Evolutionary conservation across 2,888 invertebrate genomes (phyloP), one percentile per base, ranked within the genome.

Genomic region (Alloplasta piceator): DNA sequence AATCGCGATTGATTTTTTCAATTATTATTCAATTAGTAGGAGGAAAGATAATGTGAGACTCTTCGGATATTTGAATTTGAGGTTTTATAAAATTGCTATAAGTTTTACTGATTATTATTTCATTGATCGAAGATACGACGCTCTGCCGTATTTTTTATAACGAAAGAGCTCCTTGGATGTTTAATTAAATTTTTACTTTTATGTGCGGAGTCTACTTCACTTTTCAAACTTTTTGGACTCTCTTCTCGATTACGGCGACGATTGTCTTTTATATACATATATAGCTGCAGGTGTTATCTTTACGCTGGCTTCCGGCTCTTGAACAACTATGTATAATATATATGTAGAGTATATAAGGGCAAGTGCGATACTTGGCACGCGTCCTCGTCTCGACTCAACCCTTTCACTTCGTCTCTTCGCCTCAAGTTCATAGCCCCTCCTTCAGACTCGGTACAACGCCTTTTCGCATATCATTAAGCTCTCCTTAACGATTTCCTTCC

Each of bases 321-420:
- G n/a, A n/a, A 63, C 50, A 52, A 39, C n/a, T 66, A 56, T 46
- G n/a, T n/a, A n/a, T n/a, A n/a, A n/a, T n/a, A n/a, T n/a, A n/a
- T n/a, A n/a, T n/a, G n/a, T n/a, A n/a, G n/a, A 67, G 14, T 56
- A 55, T 9, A 16, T 6, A n/a, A 16, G 48, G 10, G 55, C 50
- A 68, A 41, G 58, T 64, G 77, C 41, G 41, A 77, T 71, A 71
- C 71, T 77, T 58, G 77, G 77, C 77, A 77, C 77, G 71, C 14
- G 73, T 73, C 38, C 60, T 56, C 67, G 36, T 26, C 16, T 36
- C 61, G 39, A 60, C 26, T 56, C 43, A 14, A 26, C 61, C 55
- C 71, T 73, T 78, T 73, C 56, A 60, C 71, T 66, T 73, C 50
- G n/a, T n/a, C n/a, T n/a, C n/a, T n/a, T n/a, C n/a, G n/a, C 66